phyloP scores from a whole-genome alignment of 2,888 invertebrate genomes.

The Nymphalis c-album region DNA sequence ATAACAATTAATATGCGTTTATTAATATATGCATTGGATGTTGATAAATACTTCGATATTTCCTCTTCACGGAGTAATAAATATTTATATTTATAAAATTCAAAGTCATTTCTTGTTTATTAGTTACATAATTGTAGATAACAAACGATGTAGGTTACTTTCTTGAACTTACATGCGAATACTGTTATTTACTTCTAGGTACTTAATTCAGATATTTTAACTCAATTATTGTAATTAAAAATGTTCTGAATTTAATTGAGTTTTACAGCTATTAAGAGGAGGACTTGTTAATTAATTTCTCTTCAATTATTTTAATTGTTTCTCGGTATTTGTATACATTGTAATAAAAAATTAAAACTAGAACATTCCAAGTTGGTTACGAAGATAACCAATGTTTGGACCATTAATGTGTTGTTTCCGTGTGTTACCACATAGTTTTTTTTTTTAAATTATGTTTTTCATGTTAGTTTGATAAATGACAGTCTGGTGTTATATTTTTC shows the following conservation, averaged over 20 bases:
- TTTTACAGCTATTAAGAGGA: neutral
- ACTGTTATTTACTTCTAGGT: neutral
- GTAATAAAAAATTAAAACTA: neutral
- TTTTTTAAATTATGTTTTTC: no score
- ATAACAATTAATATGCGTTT: neutral
- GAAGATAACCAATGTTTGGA: neutral
- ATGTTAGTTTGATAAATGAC: no score
- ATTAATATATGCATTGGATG: neutral
- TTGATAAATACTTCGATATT: conserved; percentile 5
- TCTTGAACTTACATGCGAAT: neutral
- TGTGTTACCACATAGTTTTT: no score
- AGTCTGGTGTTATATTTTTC: no score
- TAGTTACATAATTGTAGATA: conserved; percentile 1
- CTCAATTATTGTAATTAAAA: neutral
- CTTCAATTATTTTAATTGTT: neutral
- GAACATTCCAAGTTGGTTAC: neutral
- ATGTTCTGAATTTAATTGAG: neutral
- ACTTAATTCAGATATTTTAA: neutral
- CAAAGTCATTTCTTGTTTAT: neutral
- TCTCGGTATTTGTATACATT: neutral
- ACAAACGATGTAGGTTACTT: neutral
- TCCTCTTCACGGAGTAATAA: neutral
- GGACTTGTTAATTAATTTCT: neutral
- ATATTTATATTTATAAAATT: neutral
- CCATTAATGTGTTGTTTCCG: neutral